A percentile compares a stretch with the other conserved stretches of the same genome.
phyloP scores from a whole-genome alignment of 2,113 vertebrate genomes.

The Pardalotus punctatus region DNA sequence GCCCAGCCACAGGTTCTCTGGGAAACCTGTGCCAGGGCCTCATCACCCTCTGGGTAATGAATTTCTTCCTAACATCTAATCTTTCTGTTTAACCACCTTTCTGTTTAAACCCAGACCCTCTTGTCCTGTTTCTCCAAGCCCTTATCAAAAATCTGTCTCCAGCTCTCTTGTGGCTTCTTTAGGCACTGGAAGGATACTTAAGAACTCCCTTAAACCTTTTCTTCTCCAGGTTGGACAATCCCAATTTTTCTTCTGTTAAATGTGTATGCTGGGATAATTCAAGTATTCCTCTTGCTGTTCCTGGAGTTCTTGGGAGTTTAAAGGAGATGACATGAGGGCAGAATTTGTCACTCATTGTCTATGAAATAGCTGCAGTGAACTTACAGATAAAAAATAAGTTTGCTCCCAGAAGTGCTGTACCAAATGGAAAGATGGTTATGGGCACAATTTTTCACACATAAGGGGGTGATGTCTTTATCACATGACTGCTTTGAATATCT shows the following conservation, averaged over 20 bases:
- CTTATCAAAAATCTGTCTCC: neutral
- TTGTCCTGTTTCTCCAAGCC: neutral
- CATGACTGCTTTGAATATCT: neutral
- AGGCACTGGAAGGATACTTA: neutral
- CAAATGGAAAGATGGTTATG: neutral
- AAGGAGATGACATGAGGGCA: neutral
- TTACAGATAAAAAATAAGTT: neutral
- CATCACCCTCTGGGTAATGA: neutral
- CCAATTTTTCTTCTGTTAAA: neutral
- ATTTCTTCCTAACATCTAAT: neutral
- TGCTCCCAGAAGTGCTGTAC: neutral
- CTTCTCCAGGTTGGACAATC: neutral
- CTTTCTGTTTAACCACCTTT: neutral
- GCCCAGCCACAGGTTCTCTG: accelerated
- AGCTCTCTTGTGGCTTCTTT: neutral
- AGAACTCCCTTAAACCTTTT: neutral
- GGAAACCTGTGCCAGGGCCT: neutral
- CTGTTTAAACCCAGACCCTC: neutral
- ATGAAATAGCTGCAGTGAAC: neutral
- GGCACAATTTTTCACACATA: neutral
- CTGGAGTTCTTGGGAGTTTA: neutral
- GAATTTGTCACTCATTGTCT: neutral
- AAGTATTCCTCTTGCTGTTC: neutral
- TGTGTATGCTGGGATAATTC: neutral
- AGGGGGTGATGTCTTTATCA: neutral